Evolutionary conservation across 2,113 vertebrate genomes (phyloP).

Genomic region (Oceanodroma tethys): DNA sequence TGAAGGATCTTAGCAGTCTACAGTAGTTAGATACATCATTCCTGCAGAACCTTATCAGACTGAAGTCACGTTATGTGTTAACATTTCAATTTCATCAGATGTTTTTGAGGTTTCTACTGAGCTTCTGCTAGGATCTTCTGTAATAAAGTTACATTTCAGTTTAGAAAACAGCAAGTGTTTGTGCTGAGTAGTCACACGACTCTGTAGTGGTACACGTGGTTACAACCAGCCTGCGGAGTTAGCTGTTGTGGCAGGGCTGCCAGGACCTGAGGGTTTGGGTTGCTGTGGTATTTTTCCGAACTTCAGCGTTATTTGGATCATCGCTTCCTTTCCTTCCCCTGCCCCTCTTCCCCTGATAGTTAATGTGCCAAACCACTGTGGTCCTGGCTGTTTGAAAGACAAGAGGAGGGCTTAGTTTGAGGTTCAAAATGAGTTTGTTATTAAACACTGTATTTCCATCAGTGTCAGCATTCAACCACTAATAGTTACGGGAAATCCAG

Average conservation of each 20-base stretch:
- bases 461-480: neutral
- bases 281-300: neutral
- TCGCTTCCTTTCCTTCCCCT: neutral
- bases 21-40: neutral
- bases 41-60: neutral
- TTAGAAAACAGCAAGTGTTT: neutral
- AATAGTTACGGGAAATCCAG: neutral
- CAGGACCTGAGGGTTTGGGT: neutral
- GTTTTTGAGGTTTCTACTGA: neutral
- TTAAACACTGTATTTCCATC: neutral
- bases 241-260: neutral
- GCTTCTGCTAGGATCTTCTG: neutral
- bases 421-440: neutral
- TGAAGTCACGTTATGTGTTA: neutral
- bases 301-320: neutral
- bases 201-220: neutral
- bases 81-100: neutral
- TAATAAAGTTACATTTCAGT: neutral
- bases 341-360: neutral
- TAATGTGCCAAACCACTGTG: neutral
- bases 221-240: accelerated
- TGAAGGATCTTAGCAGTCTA: neutral
- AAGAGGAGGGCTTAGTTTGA: neutral
- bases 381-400: neutral
- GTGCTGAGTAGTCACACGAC: neutral